These are phyloP conservation scores for Drosophila ezoana DNA, from an alignment of 2,888 invertebrate genomes.

Conservation along the genomic window DNA sequence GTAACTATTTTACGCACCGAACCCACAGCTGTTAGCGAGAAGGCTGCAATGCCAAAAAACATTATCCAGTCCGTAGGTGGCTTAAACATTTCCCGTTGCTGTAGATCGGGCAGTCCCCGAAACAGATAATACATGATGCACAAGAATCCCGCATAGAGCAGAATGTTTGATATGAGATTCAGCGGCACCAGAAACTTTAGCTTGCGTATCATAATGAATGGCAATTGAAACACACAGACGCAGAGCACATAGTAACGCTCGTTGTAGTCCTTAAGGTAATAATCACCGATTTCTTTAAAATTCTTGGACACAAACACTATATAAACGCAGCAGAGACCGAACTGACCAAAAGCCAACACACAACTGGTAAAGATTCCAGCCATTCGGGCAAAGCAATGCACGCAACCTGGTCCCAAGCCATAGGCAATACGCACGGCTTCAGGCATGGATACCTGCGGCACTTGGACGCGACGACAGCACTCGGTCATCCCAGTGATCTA, in stretches of 20 bases:
- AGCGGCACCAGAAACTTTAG: conserved; percentile 94
- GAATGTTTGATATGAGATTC: conserved; percentile 92
- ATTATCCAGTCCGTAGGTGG: conserved; percentile 88
- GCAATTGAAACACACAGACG: conserved; percentile 88
- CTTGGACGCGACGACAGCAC: conserved; percentile 60
- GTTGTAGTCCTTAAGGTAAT: conserved; percentile 85
- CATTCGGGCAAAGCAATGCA: conserved; percentile 52
- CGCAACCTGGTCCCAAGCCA: conserved; percentile 56
- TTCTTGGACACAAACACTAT: conserved; percentile 95
- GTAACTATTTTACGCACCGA: conserved; percentile 87
- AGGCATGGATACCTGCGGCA: conserved; percentile 71
- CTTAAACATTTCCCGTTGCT: conserved; percentile 83
- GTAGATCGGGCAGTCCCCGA: conserved; percentile 86
- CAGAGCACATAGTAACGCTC: conserved; percentile 85
- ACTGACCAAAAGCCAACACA: conserved; percentile 93
- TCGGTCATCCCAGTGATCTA: conserved; percentile 71
- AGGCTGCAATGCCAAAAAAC: conserved; percentile 96
- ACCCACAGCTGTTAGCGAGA: conserved; percentile 93
- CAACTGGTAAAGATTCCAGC: conserved; percentile 87
- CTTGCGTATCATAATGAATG: conserved; percentile 90
- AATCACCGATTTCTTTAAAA: conserved; percentile 90
- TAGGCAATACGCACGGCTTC: conserved; percentile 61
- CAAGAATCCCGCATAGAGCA: conserved; percentile 88
- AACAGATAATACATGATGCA: conserved; percentile 90
- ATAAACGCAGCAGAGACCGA: conserved; percentile 98